Percentiles rank a stretch among this genome's conserved stretches.
These are phyloP conservation scores for Polymixis lichenea DNA, from an alignment of 2,888 invertebrate species.

Conservation along the genomic window DNA sequence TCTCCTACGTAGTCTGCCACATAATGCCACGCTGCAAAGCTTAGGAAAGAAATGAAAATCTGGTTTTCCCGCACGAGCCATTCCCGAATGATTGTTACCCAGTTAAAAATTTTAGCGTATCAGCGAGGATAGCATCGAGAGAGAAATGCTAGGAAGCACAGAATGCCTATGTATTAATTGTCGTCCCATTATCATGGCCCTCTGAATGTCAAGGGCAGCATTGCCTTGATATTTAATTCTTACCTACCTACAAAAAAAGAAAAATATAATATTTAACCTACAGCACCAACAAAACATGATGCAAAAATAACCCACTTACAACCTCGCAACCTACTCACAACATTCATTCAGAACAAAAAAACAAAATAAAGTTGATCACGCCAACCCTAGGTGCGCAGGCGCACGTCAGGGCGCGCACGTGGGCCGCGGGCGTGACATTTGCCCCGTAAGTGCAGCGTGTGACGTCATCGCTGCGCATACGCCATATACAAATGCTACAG, in stretches of 20 bases:
- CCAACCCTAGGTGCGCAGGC: conserved; percentile 66
- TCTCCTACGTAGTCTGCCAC: too few species aligned
- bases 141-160: not conserved
- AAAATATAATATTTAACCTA: not conserved
- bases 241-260: not conserved
- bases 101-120: too few species aligned
- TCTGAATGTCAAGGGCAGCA: not conserved
- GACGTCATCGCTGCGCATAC: conserved; percentile 81
- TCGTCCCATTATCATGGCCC: not conserved
- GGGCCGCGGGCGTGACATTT: conserved; percentile 86
- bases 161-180: not conserved
- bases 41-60: too few species aligned
- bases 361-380: conserved; percentile 54
- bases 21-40: too few species aligned
- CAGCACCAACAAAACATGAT: conserved; percentile 4
- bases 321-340: conserved; percentile 37
- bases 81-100: too few species aligned
- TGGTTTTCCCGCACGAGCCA: too few species aligned
- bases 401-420: conserved; percentile 78
- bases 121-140: too few species aligned
- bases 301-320: conserved; percentile 29
- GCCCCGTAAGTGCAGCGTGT: conserved; percentile 78
- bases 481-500: conserved; percentile 55
- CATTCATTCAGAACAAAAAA: conserved; percentile 4
- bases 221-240: not conserved